phyloP scores from a whole-genome alignment of 2,888 invertebrate genomes.

The Lordiphosa fenestrarum region DNA sequence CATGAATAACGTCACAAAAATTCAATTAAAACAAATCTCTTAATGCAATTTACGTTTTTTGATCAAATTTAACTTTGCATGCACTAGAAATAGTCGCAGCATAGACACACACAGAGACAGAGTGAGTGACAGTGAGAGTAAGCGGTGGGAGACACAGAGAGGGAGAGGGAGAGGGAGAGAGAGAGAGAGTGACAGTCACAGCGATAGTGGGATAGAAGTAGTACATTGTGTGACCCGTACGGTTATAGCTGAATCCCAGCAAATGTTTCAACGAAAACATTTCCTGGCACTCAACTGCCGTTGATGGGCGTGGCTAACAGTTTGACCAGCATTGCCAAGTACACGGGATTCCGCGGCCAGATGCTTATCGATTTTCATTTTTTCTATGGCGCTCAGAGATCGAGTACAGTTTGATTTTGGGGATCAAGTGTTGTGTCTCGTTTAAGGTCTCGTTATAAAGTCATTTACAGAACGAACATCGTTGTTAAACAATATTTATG shows the following conservation, averaged over 20 bases:
- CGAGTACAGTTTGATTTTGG: conserved; percentile 1
- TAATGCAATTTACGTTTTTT: conserved; percentile 1
- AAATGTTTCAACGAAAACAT: conserved; percentile 17
- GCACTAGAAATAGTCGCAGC: conserved; percentile 36
- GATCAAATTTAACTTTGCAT: conserved; percentile 32
- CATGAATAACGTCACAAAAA: conserved; percentile 25
- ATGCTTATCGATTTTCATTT: conserved; percentile 74
- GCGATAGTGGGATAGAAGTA: conserved; percentile 15
- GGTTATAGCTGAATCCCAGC: conserved; percentile 24
- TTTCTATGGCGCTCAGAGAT: conserved; percentile 18
- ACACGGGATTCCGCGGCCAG: conserved; percentile 81
- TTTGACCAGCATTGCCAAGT: conserved; percentile 78
- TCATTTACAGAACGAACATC: conserved; percentile 9
- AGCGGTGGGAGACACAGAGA: conserved; percentile 1
- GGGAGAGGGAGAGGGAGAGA: conserved; percentile 4
- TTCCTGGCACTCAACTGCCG: conserved; percentile 26
- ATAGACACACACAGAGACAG: conserved; percentile 16
- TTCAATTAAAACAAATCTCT: conserved; percentile 7
- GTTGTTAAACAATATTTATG: background rate
- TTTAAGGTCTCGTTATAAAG: conserved; percentile 29
- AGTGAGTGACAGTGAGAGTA: conserved; percentile 11
- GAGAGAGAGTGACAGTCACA: conserved; percentile 12
- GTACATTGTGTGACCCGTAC: conserved; percentile 12
- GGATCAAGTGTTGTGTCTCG: conserved; percentile 8
- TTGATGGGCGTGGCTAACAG: conserved; percentile 27